phyloP scores from a whole-genome alignment of 2,113 vertebrate genomes.

The Istiophorus platypterus region DNA sequence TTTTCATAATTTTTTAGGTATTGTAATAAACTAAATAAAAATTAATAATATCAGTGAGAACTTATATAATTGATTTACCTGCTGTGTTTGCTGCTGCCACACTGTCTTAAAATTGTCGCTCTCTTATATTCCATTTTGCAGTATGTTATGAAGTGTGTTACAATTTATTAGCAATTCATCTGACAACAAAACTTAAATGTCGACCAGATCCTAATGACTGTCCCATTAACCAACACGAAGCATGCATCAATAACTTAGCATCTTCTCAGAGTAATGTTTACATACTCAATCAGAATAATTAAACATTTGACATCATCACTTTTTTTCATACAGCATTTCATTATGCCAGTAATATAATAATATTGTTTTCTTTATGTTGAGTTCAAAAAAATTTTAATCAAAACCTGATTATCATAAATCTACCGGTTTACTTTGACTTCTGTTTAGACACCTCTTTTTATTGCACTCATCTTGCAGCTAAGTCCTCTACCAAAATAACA shows the following conservation, averaged over 20 bases:
- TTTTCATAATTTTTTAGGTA: slow-evolving; percentile 28
- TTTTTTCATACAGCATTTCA: neutral
- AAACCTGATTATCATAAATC: neutral
- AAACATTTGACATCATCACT: neutral
- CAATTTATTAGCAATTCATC: neutral
- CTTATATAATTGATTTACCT: neutral
- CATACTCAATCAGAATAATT: neutral
- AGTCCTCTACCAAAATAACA: slow-evolving; percentile 5
- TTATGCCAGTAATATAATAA: neutral
- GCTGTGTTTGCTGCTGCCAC: neutral
- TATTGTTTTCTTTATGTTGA: neutral
- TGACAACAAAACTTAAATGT: neutral
- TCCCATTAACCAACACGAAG: neutral
- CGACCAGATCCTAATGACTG: neutral
- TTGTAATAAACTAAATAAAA: slow-evolving; percentile 27
- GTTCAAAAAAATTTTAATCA: neutral
- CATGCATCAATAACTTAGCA: neutral
- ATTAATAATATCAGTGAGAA: slow-evolving; percentile 23
- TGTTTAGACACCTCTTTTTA: neutral
- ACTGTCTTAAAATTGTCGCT: neutral
- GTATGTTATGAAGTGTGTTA: neutral
- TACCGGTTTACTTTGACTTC: neutral
- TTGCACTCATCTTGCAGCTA: neutral
- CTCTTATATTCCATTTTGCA: neutral
- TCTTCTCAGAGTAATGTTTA: neutral